These are phyloP conservation scores for Ganaspis brasiliensis DNA, from an alignment of 2,888 invertebrate genomes.

Conservation along the genomic window DNA sequence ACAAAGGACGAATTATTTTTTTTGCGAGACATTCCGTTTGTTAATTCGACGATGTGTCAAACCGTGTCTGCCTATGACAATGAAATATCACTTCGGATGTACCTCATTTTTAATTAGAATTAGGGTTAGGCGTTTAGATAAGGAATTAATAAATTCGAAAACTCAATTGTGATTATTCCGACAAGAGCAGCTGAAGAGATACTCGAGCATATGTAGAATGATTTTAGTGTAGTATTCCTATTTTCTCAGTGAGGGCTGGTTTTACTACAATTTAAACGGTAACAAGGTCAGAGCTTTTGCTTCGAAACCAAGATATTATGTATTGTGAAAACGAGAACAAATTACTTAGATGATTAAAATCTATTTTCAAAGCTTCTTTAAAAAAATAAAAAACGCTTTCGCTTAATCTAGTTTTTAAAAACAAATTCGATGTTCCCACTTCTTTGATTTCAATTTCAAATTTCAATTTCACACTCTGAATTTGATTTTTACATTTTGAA, in stretches of 20 bases:
- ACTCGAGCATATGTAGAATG: not conserved
- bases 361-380: not conserved
- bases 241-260: conserved; percentile 35
- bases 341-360: conserved; percentile 15
- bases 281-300: conserved; percentile 32
- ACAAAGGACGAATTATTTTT: conserved; percentile 36
- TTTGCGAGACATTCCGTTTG: not conserved
- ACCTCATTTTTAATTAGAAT: conserved; percentile 42
- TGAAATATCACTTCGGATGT: conserved; percentile 43
- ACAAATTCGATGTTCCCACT: not conserved
- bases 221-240: conserved; percentile 13
- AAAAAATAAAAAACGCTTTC: not conserved
- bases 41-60: conserved; percentile 13
- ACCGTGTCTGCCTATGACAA: conserved; percentile 42
- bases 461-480: not conserved
- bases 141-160: conserved; percentile 26
- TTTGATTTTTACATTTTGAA: not conserved
- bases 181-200: conserved; percentile 14
- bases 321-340: conserved; percentile 25
- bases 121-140: conserved; percentile 15
- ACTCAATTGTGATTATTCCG: not conserved
- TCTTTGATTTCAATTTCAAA: too few relatives aligned
- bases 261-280: conserved; percentile 30
- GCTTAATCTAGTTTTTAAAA: not conserved
- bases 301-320: conserved; percentile 9